Conservation (phyloP, 2,113 vertebrate genomes). For the Psittacus erithacus region DNA sequence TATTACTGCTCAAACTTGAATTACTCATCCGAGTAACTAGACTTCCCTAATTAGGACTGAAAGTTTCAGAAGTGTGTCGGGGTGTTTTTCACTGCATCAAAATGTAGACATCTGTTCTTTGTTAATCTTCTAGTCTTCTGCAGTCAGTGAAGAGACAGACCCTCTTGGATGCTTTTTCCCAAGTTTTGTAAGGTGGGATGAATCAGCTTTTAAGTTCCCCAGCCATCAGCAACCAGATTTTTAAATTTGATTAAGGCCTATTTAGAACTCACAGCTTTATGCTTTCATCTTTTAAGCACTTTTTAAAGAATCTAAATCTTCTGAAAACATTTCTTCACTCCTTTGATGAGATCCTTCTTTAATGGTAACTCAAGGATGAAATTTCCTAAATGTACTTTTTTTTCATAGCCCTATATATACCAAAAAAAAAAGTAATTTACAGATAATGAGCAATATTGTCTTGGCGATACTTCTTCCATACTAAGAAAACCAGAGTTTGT, state of each 20-base stretch:
- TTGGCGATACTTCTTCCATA: neutral
- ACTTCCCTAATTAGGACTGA: slow-evolving; percentile 27
- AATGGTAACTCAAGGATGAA: neutral
- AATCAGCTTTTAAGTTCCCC: neutral
- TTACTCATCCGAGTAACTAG: slow-evolving; percentile 18
- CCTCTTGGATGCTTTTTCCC: neutral
- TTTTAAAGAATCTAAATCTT: neutral
- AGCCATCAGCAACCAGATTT: neutral
- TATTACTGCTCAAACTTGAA: slow-evolving; percentile 15
- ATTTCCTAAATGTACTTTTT: neutral
- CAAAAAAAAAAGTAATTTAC: neutral
- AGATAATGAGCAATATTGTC: neutral
- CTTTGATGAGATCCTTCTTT: neutral
- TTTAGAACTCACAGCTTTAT: neutral
- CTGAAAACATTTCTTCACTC: neutral
- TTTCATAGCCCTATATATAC: neutral
- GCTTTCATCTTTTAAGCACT: neutral
- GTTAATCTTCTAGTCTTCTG: neutral
- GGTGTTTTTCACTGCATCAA: slow-evolving; percentile 12
- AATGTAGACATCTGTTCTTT: slow-evolving; percentile 13
- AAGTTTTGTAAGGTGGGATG: neutral
- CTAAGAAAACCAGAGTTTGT: neutral
- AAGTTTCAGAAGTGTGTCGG: slow-evolving; percentile 29
- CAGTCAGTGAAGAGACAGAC: neutral
- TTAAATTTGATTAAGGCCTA: neutral